These are phyloP conservation scores for Apis florea DNA, from an alignment of 1,140 invertebrate genomes.

Conservation along the genomic window DNA sequence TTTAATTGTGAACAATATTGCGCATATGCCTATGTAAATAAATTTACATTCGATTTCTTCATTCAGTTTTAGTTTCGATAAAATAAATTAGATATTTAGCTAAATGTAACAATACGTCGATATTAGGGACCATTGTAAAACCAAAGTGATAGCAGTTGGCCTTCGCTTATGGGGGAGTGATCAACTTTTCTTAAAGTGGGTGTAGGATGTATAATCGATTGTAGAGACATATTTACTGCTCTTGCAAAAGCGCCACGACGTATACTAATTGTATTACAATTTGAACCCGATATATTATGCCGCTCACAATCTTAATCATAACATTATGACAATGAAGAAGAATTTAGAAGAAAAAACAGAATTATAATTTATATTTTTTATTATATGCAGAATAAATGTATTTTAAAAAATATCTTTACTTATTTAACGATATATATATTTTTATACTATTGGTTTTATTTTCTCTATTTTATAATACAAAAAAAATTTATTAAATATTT, in stretches of 20 bases:
- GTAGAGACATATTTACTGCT: constrained; percentile 35
- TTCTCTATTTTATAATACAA: background rate
- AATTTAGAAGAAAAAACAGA: background rate
- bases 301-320: background rate
- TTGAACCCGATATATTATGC: background rate
- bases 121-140: constrained; percentile 47
- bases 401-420: background rate
- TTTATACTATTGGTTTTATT: background rate
- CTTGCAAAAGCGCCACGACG: constrained; percentile 34
- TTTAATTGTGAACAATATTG: background rate
- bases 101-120: constrained; percentile 22
- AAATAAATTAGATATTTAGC: background rate
- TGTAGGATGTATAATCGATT: constrained; percentile 12
- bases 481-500: background rate
- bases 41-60: background rate
- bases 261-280: constrained; percentile 23
- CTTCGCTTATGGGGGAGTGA: constrained; percentile 58
- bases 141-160: constrained; percentile 63
- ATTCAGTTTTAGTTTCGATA: background rate
- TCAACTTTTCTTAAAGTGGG: constrained; percentile 49
- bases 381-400: background rate
- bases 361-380: background rate
- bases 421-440: background rate
- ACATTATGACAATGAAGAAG: no score
- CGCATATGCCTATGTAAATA: background rate